Evolutionary conservation across 2,888 invertebrate genomes (phyloP), one percentile per base, ranked within the genome.

Genomic region (Hypselothyrea guttata): DNA sequence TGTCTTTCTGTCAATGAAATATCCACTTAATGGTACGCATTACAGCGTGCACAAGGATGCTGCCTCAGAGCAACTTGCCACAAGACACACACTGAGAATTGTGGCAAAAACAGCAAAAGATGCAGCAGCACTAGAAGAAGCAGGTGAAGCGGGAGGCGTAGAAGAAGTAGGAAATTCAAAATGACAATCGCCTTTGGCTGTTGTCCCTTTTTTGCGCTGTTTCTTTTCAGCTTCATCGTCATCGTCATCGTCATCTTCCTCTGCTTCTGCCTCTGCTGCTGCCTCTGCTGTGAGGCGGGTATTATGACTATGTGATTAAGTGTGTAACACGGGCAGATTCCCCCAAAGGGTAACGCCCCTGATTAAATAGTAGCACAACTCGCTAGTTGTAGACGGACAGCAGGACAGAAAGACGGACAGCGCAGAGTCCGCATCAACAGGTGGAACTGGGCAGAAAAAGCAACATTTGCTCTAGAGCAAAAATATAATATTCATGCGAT

Each of bases 1-100:
- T 61, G 71, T 79, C 72, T 83, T 83, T 81, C 84, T 79, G 83
- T 81, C 83, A 84, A 84, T 84, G 77, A 83, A 82, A 73, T 79
- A 77, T 82, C 83, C 77, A 82, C 73, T 77, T 79, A 71, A 75
- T 79, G 79, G 75, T 74, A 76, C 75, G 75, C 72, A 82, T 76
- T 82, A 74, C 78, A 78, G 56, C 76, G 58, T 51, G 35, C 46
- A 64, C 22, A 61, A 68, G 72, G 75, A 75, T 75, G 75, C 56
- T 57, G 42, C 71, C 15, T 11, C 53, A 31, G 44, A 38, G 7
- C 42, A 33, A n/a, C 42, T 49, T 12, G 31, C 12, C 11, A 45
- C 44, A 40, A 40, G 18, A 22, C 22, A 22, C 22, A 22, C 45
- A 47, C 9, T 22, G 7, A 42, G 59, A 64, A 62, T 41, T 60